phyloP scores from a whole-genome alignment of 2,797 vertebrate genomes.

The Otus scops region DNA sequence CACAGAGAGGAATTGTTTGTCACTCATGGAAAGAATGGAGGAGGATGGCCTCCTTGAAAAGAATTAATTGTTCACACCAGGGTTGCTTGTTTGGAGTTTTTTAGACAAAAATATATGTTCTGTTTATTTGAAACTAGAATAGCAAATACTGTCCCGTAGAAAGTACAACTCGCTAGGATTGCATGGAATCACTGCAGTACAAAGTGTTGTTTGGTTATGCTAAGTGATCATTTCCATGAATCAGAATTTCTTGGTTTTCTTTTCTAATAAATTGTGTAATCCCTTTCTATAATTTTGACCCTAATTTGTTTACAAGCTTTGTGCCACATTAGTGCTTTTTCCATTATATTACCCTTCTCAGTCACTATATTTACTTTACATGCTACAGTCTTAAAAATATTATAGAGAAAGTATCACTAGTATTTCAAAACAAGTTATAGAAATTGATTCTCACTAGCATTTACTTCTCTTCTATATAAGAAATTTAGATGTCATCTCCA shows the following conservation, averaged over 20 bases:
- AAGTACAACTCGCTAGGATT: not conserved
- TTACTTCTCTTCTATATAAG: not conserved
- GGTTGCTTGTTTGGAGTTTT: rapidly evolving
- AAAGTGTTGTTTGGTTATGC: not conserved
- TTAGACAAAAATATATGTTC: not conserved
- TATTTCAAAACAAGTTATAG: not conserved
- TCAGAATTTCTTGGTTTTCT: not conserved
- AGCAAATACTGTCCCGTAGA: not conserved
- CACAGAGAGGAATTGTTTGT: not conserved
- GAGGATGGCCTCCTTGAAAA: not conserved
- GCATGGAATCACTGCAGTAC: not conserved
- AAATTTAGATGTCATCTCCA: not conserved
- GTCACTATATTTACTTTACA: not conserved
- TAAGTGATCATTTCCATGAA: not conserved
- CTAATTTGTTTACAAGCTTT: not conserved
- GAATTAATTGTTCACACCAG: not conserved
- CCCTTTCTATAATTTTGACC: not conserved
- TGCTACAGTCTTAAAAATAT: not conserved
- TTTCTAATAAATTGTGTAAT: not conserved
- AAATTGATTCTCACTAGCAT: not conserved
- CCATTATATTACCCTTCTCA: not conserved
- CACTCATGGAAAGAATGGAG: not conserved
- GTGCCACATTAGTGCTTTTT: not conserved
- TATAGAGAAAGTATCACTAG: not conserved
- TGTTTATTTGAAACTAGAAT: not conserved